Evolutionary conservation across 92 coral and sea anemone genomes (phyloP), one percentile per base, ranked within the genome.

Genomic region (Palythoa grandiflora): DNA sequence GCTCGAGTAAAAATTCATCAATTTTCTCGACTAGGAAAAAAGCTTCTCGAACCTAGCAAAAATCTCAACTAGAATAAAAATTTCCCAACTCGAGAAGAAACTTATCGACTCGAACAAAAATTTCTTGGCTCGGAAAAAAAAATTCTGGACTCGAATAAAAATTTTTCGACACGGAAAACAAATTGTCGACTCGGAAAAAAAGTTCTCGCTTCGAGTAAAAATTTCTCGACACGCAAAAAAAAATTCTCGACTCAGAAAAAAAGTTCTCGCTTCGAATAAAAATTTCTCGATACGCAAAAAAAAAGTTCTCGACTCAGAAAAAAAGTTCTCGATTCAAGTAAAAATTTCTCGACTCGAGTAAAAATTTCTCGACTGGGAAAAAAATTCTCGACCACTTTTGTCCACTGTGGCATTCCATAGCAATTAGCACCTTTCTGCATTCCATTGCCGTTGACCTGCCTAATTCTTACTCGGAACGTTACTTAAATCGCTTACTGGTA

Each of bases 11-110:
- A n/a, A 20, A 68, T 68, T 68, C 11, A 16, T 68, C 73, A 68
- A 68, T 68, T 68, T 68, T 68, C 73, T 68, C 73, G 38, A 68
- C 73, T 68, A 16, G 38, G 73, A 68, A 68, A 68, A 68, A 68
- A 68, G 73, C 73, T 68, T 68, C 73, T 68, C 73, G 73, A 68
- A 68, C 73, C 73, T 39, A 68, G 73, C 28, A 68, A 68, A 68
- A 68, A 20, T 68, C 38, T n/a, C 38, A 16, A 68, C 73, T 68
- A 39, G 38, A 68, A 20, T 35, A 68, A 68, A 68, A 68, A 68
- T 68, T 68, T 68, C 73, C 11, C 38, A 9, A 35, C 73, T 20
- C 73, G 73, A 35, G 38, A 63, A 63, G 35, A 63, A 63, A 63
- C n/a, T 63, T 63, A 15, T 63, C 55, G 55, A 52, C 55, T 52